phyloP scores from a whole-genome alignment of 2,888 invertebrate species.

The Drosophila macrospina region DNA sequence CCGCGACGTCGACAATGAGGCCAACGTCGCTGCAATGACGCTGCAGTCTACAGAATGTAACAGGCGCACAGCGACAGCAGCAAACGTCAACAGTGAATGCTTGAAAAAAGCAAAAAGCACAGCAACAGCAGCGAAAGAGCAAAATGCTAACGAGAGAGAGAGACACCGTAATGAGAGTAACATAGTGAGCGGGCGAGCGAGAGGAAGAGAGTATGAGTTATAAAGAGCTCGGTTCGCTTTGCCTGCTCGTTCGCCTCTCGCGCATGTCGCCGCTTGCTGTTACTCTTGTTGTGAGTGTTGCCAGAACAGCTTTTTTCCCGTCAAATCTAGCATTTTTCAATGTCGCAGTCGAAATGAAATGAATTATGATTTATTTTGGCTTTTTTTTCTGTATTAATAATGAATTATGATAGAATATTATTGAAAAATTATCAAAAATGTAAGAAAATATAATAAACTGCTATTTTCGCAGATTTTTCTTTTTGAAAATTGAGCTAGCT shows the following conservation, averaged over 20 bases:
- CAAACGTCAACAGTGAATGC: slow-evolving; percentile 18
- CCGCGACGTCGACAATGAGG: slow-evolving; percentile 31
- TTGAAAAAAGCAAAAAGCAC: slow-evolving; percentile 17
- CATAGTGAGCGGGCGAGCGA: slow-evolving; percentile 9
- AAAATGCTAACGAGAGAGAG: slow-evolving; percentile 7
- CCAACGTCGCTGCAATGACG: slow-evolving; percentile 81
- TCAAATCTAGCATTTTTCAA: too few relatives aligned
- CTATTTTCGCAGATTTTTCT: too few relatives aligned
- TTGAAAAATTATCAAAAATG: too few relatives aligned
- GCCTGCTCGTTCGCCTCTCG: slow-evolving; percentile 30
- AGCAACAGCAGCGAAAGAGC: slow-evolving; percentile 20
- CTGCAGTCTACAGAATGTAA: slow-evolving; percentile 83
- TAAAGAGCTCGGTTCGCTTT: not conserved
- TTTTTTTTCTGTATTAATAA: too few relatives aligned
- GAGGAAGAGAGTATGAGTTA: slow-evolving; percentile 1
- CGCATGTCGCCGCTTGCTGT: slow-evolving; percentile 58
- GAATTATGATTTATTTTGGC: too few relatives aligned
- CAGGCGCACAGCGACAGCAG: slow-evolving; percentile 72
- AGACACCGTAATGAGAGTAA: slow-evolving; percentile 14
- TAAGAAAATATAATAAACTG: too few relatives aligned
- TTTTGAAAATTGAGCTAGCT: too few relatives aligned
- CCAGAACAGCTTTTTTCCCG: too few relatives aligned
- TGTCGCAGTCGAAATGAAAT: too few relatives aligned
- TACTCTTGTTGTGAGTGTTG: slow-evolving; percentile 18
- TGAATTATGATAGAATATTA: too few relatives aligned